Evolutionary conservation across 2,797 vertebrate genomes (phyloP).

Genomic region (Coregonus sp.): DNA sequence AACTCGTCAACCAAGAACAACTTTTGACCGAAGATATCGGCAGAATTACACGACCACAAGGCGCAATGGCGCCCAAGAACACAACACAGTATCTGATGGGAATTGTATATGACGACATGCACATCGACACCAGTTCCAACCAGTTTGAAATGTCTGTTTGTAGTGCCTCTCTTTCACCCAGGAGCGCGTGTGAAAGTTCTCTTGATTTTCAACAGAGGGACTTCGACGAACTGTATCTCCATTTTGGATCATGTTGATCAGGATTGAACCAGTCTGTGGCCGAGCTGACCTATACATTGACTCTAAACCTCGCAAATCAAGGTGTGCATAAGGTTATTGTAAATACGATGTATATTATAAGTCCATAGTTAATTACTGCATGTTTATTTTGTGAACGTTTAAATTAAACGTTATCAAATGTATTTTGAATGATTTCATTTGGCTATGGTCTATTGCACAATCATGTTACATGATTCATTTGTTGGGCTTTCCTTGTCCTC

Average conservation of each 20-base stretch:
- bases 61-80: conserved; percentile 76
- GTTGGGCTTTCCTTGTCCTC: conserved; percentile 78
- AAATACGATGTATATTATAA: not conserved
- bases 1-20: not conserved
- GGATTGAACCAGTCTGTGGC: conserved; percentile 31
- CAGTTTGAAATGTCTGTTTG: not conserved
- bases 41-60: not conserved
- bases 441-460: conserved; percentile 24
- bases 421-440: not conserved
- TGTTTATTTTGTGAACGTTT: not conserved
- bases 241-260: conserved; percentile 21
- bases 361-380: not conserved
- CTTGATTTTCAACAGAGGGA: conserved; percentile 69
- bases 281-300: conserved; percentile 10
- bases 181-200: conserved; percentile 43
- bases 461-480: conserved; percentile 28
- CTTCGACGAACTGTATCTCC: conserved; percentile 64
- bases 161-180: conserved; percentile 22
- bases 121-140: not conserved
- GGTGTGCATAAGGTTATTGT: conserved; percentile 60
- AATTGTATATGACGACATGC: conserved; percentile 63
- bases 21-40: accelerated
- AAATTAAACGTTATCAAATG: not conserved
- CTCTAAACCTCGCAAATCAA: conserved; percentile 36
- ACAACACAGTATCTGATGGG: conserved; percentile 80